Conservation (phyloP, 2,113 vertebrate species). For the Fulica atra region DNA sequence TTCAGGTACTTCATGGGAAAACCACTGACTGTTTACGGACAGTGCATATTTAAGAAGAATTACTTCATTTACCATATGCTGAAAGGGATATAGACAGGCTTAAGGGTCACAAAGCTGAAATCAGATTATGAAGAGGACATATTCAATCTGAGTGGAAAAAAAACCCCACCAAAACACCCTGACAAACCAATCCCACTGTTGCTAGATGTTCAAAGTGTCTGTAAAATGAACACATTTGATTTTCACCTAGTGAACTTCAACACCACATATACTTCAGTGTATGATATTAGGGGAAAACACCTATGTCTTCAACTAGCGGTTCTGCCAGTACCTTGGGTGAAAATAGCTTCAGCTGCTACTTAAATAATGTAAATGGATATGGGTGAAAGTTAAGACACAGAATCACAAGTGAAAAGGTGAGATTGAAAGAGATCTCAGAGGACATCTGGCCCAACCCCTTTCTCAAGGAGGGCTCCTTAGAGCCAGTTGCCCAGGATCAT, state of each 20-base stretch:
- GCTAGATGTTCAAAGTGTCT: not conserved
- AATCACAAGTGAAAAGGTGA: not conserved
- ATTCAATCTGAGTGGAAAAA: not conserved
- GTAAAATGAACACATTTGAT: not conserved
- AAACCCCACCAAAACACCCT: not conserved
- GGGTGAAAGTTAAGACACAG: not conserved
- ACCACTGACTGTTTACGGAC: not conserved
- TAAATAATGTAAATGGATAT: not conserved
- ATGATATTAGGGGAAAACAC: not conserved
- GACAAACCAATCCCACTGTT: not conserved
- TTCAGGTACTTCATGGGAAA: not conserved
- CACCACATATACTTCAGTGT: not conserved
- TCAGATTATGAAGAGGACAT: not conserved
- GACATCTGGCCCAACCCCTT: not conserved
- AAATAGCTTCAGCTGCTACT: not conserved
- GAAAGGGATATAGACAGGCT: not conserved
- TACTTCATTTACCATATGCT: not conserved
- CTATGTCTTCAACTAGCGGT: not conserved
- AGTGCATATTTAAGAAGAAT: not conserved
- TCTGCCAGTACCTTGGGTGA: not conserved
- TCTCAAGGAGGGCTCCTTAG: not conserved
- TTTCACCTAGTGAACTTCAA: not conserved
- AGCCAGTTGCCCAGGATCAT: not conserved
- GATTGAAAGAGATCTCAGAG: not conserved
- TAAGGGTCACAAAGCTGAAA: not conserved